Evolutionary conservation across 2,113 vertebrate genomes (phyloP), one percentile per base, ranked within the genome.

Genomic region (Tonatia bakeri): DNA sequence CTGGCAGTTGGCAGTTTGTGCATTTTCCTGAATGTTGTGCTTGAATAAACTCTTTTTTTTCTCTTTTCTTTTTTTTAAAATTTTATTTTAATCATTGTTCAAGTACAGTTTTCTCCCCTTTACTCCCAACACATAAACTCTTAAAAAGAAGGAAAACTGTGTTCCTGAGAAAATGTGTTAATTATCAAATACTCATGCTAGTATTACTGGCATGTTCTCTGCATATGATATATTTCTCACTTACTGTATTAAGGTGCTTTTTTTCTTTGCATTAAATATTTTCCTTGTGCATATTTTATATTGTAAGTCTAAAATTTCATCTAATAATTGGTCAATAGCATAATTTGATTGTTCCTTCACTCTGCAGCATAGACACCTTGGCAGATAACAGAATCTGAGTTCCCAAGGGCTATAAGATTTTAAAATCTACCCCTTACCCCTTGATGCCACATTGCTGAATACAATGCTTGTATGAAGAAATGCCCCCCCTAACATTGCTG

Each of bases 301-400:
- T 40, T 47, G 3, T 45, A 80, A 94, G 45, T 36, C 26, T 65
- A 85, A 90, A 80, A 82, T 72, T 87, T 94, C 33, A 72, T 59
- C 59, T 86, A 87, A 31, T 64, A 52, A 45, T 36, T 87, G 43
- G 12, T 65, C 64, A 87, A 45, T 77, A 87, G 22, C 13, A 70
- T 73, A 82, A 14, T 89, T 97, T 56, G 82, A 70, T 54, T 94
- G 90, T 90, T 80, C 33, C 64, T 94, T 95, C 86, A 24, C 50
- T 83, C 69, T 80, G 50, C n/a, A 65, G 52, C 90, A 9, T 64
- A 86, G 75, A 90, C 50, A 83, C 31, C 19, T 96, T 87, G 65
- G 75, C 80, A 80, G 73, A 84, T 70, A 93, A 82, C 16, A 75
- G 28, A 61, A 61, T 79, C 84, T 61, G 75, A 95, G 70, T 81